Evolutionary conservation across 1,140 invertebrate species (phyloP).

Genomic region (Hycleus phaleratus): DNA sequence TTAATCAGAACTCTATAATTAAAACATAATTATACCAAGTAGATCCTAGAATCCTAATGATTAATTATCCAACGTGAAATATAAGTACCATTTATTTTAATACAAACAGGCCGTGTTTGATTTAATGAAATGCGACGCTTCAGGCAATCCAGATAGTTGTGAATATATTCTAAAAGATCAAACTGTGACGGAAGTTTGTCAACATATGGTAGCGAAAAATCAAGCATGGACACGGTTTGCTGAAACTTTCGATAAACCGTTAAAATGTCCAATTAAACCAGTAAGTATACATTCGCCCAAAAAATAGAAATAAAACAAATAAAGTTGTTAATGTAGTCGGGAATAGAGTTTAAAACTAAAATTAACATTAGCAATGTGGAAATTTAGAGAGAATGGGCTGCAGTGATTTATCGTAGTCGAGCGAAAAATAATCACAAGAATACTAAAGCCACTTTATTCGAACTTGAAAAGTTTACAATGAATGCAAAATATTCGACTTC

Average conservation of each 20-base stretch:
- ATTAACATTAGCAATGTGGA: neutral
- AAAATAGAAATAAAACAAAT: neutral
- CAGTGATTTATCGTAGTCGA: slow-evolving; percentile 10
- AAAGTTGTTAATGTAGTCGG: neutral
- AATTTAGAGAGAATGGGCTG: slow-evolving; percentile 3
- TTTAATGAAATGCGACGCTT: slow-evolving; percentile 29
- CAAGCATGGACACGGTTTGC: slow-evolving; percentile 26
- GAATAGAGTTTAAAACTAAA: neutral
- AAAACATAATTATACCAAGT: slow-evolving; percentile 23
- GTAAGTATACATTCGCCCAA: slow-evolving; percentile 12
- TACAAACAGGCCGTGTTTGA: slow-evolving; percentile 20
- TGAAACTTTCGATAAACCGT: slow-evolving; percentile 20
- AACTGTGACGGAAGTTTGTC: slow-evolving; percentile 20
- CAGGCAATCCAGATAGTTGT: slow-evolving; percentile 28
- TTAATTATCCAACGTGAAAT: slow-evolving; percentile 19
- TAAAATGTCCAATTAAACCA: slow-evolving; percentile 28
- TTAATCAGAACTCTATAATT: slow-evolving; percentile 25
- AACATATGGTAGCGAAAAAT: slow-evolving; percentile 21
- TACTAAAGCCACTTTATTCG: slow-evolving; percentile 12
- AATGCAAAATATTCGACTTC: slow-evolving; percentile 11
- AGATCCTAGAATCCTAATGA: slow-evolving; percentile 18
- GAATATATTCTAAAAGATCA: slow-evolving; percentile 31
- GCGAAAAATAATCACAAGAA: slow-evolving; percentile 12
- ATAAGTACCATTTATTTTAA: slow-evolving; percentile 8
- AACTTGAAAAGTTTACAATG: slow-evolving; percentile 14